Base-by-base conservation (phyloP, 2,888 invertebrate genomes). In the Nycteola revayana region DNA sequence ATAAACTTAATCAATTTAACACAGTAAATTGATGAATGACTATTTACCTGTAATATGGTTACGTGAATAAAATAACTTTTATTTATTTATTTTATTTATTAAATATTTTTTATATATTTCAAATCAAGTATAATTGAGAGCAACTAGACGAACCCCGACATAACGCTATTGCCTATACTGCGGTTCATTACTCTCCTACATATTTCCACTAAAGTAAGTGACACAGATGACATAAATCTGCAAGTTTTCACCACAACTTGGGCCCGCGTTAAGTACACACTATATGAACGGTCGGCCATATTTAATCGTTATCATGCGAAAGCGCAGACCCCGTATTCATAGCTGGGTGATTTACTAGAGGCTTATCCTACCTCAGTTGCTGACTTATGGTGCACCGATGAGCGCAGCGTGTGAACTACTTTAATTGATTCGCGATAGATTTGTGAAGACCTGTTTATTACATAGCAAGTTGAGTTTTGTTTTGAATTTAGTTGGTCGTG, bases 221-320 rank as follows among this genome's bases (percentile, higher is more conserved):
- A 51, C 52, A 59, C 45, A 59, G 2, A 14, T 5, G 5, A 14
- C 53, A 60, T 64, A 66, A 65, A 66, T 64, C 54, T 47, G 42
- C 32, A 49, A 31, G 63, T 59, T 59, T 53, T 52, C 58, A 54
- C 49, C 49, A 48, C 39, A 42, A 14, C 14, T 14, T 5, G 14
- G 14, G 14, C 14, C 14, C 59, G 53, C 49, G 58, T 55, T 78
- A 77, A 80, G 75, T 77, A 78, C 75, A 74, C 63, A 70, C 68
- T 69, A 73, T 78, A 75, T 73, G 75, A 77, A 70, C 72, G 67
- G 58, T 41, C 60, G 52, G 72, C 77, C 76, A 83, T 87, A 87
- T 85, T 84, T 85, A 86, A 84, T 72, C 77, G 80, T 76, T 87
- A 87, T 86, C 86, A 65, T 66, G 56, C 64, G 60, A 60, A 60